Evolutionary conservation across 2,797 vertebrate species (phyloP), one percentile per base, ranked within the genome.

Genomic region (Staurois parvus): DNA sequence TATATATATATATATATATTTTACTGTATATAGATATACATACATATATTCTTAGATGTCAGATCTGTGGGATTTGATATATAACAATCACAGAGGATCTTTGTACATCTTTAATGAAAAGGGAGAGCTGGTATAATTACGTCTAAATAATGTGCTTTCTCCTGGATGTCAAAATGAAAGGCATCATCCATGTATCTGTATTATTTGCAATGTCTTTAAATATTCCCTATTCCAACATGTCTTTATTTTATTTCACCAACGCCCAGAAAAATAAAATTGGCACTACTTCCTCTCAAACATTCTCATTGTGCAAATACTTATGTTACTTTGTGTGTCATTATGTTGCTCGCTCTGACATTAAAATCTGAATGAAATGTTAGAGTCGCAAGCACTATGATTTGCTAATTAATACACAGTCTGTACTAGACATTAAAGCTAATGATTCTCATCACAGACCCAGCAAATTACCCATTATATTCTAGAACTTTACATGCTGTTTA

Each of bases 371-470:
- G 66, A 42, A 34, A 70, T 79, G 66, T 52, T 79, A 52, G 40
- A 79, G n/a, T 79, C 59, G 30, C 59, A 45, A 81, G 59, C 3
- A 32, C 29, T 72, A 72, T 81, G 68, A 62, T 70, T 79, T 79
- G 66, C 66, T 79, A 79, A 79, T 79, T 79, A 79, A 79, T 70
- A 79, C 78, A 70, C 66, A 52, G 78, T 29, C 78, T 79, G 52
- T 79, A 68, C 64, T 26, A 79, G 40, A 69, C 77, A 79, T 79
- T 79, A 79, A 69, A 70, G 66, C 78, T 79, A 79, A 79, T 79
- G 69, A 79, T 79, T 67, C 78, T 79, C 78, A 79, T 79, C 42
- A 52, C 78, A 79, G 66, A 79, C 28, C 66, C 29, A 69, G 10
- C 78, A 79, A 69, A 79, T 79, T 79, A 79, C 40, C 78, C 78